Percentiles rank a stretch among this genome's conserved stretches.
Conservation (phyloP, 2,113 vertebrate genomes). For the Apistogramma diplotaenia region DNA sequence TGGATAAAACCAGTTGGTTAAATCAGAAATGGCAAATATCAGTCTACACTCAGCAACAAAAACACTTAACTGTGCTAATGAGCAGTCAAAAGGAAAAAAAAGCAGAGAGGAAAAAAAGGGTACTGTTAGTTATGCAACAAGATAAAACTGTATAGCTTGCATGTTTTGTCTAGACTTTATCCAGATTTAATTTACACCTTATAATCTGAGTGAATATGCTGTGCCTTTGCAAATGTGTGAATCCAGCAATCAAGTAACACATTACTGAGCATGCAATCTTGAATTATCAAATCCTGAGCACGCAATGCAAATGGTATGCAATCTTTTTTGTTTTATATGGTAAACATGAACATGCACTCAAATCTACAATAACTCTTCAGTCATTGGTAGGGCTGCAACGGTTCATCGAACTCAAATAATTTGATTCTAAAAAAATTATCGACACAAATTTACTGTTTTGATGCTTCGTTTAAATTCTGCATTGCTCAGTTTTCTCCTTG, state of each 20-base stretch:
- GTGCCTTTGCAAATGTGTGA: slow-evolving; percentile 18
- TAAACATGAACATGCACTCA: not conserved
- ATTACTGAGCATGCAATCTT: not conserved
- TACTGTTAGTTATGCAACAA: not conserved
- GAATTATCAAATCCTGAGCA: not conserved
- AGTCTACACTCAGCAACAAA: not conserved
- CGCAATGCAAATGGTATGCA: not conserved
- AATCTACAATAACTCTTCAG: not conserved
- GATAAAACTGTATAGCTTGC: slow-evolving; percentile 7
- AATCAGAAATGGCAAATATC: slow-evolving; percentile 8
- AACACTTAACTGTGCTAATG: slow-evolving; percentile 4
- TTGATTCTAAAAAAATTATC: no score
- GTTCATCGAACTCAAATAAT: no score
- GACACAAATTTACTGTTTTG: no score
- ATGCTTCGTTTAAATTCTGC: no score
- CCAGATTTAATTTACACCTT: slow-evolving; percentile 37
- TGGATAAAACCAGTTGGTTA: slow-evolving; percentile 17
- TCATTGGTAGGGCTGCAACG: no score
- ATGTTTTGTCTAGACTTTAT: slow-evolving; percentile 14
- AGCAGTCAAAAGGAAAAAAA: not conserved
- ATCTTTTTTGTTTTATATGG: not conserved
- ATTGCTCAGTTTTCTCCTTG: no score
- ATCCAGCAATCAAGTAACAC: not conserved
- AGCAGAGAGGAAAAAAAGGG: not conserved
- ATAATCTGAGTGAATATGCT: not conserved